Base-by-base conservation (phyloP, 2,888 invertebrate genomes). In the Keiferia lycopersicella region DNA sequence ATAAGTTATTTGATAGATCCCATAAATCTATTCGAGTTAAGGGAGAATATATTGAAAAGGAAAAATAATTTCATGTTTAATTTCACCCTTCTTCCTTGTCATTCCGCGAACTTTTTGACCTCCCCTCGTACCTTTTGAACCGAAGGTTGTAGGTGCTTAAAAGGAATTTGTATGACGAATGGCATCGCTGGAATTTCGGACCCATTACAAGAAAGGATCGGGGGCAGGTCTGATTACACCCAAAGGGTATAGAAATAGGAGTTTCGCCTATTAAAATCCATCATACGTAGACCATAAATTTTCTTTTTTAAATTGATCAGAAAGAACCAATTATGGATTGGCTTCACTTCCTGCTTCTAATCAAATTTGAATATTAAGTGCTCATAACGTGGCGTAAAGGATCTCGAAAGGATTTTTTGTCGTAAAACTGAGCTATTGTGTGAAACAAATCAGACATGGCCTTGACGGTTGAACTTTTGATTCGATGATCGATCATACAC, bases 321-420 rank as follows among this genome's bases (percentile, higher is more conserved):
- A 63, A 70, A 69, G 63, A 64, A 74, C 73, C 71, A 71, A 81
- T 81, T 81, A 81, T 65, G 75, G 69, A 81, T 84, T 81, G 68
- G 80, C 71, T 79, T 74, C 78, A 81, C 80, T 80, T 82, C 82
- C 81, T 83, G 80, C 69, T 64, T 63, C 70, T 73, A 71, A 73
- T 74, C 68, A 74, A 69, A 70, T 72, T 71, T 69, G 66, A 68
- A 68, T 73, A 69, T 68, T 67, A 53, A 62, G 64, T 64, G 56
- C 38, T 26, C 12, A 48, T 45, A 39, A 50, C 20, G 26, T 16
- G 41, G 30, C 41, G 60, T 57, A n/a, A 30, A 30, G 48, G 12
- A 39, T 62, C n/a, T n/a, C 26, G 14, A 62, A 18, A 14, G 51
- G 34, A 39, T 20, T 61, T 45, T 63, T 58, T 63, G 18, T 63